These are phyloP conservation scores for Sylvia borin DNA, from an alignment of 2,797 vertebrate species.

Conservation along the genomic window DNA sequence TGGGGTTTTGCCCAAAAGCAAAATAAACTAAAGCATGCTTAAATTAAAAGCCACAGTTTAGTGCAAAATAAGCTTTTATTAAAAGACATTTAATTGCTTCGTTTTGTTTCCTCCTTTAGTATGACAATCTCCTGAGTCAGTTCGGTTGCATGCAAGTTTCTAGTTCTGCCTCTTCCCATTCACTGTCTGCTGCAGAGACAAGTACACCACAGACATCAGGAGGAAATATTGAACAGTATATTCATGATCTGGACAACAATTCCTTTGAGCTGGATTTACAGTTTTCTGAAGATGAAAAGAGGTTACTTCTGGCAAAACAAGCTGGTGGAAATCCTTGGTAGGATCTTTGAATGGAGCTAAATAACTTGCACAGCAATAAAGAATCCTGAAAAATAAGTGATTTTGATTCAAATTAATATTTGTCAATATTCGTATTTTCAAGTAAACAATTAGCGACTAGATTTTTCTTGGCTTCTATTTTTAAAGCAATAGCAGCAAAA, in stretches of 20 bases:
- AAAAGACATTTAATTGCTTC: neutral
- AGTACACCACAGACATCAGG: constrained; percentile 84
- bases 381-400: neutral
- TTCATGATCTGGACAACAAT: constrained; percentile 96
- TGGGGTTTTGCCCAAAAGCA: neutral
- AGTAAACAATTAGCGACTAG: neutral
- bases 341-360: constrained; percentile 19
- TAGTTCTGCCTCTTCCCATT: constrained; percentile 88
- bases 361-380: neutral
- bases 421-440: neutral
- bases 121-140: constrained; percentile 98
- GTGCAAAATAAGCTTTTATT: neutral
- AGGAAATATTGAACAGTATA: constrained; percentile 98
- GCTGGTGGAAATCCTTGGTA: constrained; percentile 95
- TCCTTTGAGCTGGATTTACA: constrained; percentile 97
- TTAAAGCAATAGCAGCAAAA: neutral
- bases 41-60: neutral
- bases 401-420: neutral
- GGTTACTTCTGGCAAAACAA: constrained; percentile 93
- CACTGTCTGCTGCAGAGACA: constrained; percentile 81
- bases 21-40: neutral
- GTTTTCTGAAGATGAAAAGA: constrained; percentile 95
- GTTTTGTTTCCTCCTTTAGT: constrained; percentile 76
- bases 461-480: neutral
- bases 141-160: constrained; percentile 98